Evolutionary conservation across 1,140 invertebrate genomes (phyloP), one percentile per base, ranked within the genome.

Genomic region (Pseudomyrmex cubaensis): DNA sequence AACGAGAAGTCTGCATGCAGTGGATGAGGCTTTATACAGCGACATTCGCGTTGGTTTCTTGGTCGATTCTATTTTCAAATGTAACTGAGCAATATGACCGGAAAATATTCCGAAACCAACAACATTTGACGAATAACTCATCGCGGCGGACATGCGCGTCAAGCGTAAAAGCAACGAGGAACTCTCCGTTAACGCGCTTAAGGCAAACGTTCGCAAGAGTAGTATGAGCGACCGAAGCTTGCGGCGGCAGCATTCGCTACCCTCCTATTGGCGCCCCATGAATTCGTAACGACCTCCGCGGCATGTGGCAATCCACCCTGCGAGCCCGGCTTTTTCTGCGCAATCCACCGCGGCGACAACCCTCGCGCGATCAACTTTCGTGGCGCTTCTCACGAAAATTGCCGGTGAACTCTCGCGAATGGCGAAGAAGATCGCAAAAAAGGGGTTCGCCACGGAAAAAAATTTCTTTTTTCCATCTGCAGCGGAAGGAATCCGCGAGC

Each of bases 271-370:
- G 17, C 54, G 57, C 17, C 22, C 1, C 50, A 77, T 89, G 83
- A 89, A 89, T 89, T 77, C 83, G 76, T 89, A 89, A 89, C 76
- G 76, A 52, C 35, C 69, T 50, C 20, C 35, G 54, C 57, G 25
- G 62, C 78, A 17, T 73, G 52, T 52, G 48, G 17, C 70, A 22
- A 46, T 46, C 72, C 22, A 35, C 66, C 12, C 25, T 48, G 35
- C 25, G 59, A 59, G 25, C 35, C 44, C 69, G 25, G 54, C 35
- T 35, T 8, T 57, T 72, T 54, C 84, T 84, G 54, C 87, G 84
- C 85, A 85, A 88, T 82, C 57, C 8, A 72, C 25, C 56, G n/a
- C 67, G 20, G 15, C 35, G 12, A 12, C 56, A 59, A 63, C 69
- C 59, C 13, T 57, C 35, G 15, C 66, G 22, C 17, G 2, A 50